phyloP scores from a whole-genome alignment of 2,888 invertebrate species.

The Pediacus dermestoides region DNA sequence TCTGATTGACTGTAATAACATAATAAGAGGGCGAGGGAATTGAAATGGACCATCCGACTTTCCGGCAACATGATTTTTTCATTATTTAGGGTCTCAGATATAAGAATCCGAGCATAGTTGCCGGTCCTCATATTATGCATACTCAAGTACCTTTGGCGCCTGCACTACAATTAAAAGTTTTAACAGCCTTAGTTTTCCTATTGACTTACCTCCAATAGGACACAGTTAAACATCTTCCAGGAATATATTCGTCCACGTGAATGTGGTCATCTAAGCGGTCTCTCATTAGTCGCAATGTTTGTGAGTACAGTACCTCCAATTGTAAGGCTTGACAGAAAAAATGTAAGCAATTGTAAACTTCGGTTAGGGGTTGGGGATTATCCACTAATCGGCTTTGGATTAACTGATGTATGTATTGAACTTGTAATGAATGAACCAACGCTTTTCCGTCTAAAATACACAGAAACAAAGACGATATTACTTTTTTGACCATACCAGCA shows the following conservation, averaged over 20 bases:
- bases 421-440: slow-evolving; percentile 90
- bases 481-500: too few relatives aligned
- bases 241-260: slow-evolving; percentile 84
- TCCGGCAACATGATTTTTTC: too few relatives aligned
- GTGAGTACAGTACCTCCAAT: slow-evolving; percentile 83
- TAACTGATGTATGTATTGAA: slow-evolving; percentile 89
- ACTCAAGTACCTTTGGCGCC: too few relatives aligned
- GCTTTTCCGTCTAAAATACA: slow-evolving; percentile 80
- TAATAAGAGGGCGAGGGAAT: too few relatives aligned
- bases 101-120: too few relatives aligned
- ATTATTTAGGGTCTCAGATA: too few relatives aligned
- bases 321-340: slow-evolving; percentile 95
- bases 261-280: slow-evolving; percentile 87
- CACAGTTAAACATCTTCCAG: slow-evolving; percentile 84
- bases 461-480: slow-evolving; percentile 5
- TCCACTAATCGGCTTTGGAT: slow-evolving; percentile 87
- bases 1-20: too few relatives aligned
- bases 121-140: too few relatives aligned
- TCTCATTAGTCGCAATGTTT: slow-evolving; percentile 81
- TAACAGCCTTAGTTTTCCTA: too few relatives aligned
- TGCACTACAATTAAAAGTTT: too few relatives aligned
- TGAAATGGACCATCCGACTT: too few relatives aligned
- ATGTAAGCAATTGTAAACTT: slow-evolving; percentile 81
- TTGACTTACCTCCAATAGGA: slow-evolving; percentile 83
- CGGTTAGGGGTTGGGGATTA: slow-evolving; percentile 72